Conservation (phyloP, 2,797 vertebrate species). For the Acomys russatus region DNA sequence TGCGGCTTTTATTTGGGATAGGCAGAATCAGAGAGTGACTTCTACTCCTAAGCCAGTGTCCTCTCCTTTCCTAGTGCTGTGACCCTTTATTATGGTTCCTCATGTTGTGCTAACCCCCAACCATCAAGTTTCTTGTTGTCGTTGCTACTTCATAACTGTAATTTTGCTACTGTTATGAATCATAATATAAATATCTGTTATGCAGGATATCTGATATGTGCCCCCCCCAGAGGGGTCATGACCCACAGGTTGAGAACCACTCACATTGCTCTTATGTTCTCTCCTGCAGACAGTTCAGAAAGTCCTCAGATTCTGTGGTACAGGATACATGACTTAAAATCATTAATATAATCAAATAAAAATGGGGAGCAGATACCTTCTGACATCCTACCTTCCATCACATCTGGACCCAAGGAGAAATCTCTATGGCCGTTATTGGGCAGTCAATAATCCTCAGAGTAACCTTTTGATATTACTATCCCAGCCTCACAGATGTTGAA, state of each 20-base stretch:
- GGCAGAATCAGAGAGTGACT: not conserved
- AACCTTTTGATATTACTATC: not conserved
- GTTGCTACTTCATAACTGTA: not conserved
- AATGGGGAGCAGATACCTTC: not conserved
- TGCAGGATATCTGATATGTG: not conserved
- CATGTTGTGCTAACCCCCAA: not conserved
- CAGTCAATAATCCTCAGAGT: not conserved
- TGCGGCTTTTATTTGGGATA: not conserved
- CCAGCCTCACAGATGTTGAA: constrained; percentile 13
- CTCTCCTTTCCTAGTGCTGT: not conserved
- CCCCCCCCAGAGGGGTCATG: not conserved
- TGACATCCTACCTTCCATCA: not conserved
- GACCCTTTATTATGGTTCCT: not conserved
- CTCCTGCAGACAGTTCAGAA: not conserved
- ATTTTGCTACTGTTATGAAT: not conserved
- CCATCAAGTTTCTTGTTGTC: not conserved
- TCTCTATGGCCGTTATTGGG: not conserved
- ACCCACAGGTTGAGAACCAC: not conserved
- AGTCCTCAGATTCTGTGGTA: not conserved
- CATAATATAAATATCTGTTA: not conserved
- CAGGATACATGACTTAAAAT: constrained; percentile 1
- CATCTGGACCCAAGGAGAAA: not conserved
- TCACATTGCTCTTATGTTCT: not conserved
- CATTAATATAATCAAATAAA: not conserved
- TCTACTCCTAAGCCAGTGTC: not conserved